Evolutionary conservation across 2,888 invertebrate species (phyloP).

Genomic region (Limnephilus rhombicus): DNA sequence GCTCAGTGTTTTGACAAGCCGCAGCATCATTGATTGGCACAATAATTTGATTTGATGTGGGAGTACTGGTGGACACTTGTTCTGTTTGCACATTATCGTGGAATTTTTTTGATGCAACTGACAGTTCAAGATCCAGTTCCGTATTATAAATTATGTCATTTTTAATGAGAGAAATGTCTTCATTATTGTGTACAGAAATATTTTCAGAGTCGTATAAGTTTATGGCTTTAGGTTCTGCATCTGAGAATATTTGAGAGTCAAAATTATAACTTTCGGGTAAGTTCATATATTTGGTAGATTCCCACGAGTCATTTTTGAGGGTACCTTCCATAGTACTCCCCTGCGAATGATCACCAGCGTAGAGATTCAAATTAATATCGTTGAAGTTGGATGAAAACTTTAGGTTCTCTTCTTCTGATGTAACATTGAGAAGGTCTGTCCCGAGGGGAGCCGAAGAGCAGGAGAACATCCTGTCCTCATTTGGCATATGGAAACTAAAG

Average conservation of each 20-base stretch:
- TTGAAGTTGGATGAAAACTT: constrained; percentile 78
- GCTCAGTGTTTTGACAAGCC: background rate
- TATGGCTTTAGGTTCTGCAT: background rate
- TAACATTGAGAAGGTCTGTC: constrained; percentile 36
- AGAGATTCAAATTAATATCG: constrained; percentile 68
- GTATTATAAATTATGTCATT: background rate
- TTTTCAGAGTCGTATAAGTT: constrained; percentile 9
- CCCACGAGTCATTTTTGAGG: constrained; percentile 39
- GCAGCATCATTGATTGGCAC: background rate
- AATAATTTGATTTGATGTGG: constrained; percentile 22
- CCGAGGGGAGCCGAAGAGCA: background rate
- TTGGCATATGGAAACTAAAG: constrained; percentile 40
- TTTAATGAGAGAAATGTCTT: background rate
- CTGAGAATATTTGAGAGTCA: background rate
- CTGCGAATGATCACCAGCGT: constrained; percentile 28
- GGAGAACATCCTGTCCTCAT: constrained; percentile 17
- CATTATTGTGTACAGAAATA: background rate
- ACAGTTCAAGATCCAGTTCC: background rate
- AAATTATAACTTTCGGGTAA: constrained; percentile 44
- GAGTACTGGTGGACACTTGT: constrained; percentile 50
- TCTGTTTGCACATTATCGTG: constrained; percentile 22
- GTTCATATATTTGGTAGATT: constrained; percentile 54
- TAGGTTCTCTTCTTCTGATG: constrained; percentile 73
- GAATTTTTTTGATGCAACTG: background rate
- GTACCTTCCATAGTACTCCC: background rate